Percentiles rank a stretch among this genome's conserved stretches.
phyloP scores from a whole-genome alignment of 2,888 invertebrate species.

The Aspidapion aeneum region DNA sequence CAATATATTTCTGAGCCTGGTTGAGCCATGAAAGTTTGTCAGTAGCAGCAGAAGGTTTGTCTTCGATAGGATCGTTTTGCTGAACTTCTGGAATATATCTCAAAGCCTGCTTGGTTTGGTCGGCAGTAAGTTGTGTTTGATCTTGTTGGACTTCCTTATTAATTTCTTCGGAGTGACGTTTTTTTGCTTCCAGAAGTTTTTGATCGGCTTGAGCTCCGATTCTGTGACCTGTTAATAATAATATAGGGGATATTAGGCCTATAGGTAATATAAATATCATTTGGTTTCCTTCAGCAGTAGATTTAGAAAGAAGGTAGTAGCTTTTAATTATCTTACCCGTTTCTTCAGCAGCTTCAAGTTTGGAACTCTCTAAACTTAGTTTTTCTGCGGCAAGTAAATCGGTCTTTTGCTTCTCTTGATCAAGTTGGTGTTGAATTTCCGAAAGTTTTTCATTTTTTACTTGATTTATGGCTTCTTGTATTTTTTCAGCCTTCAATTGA shows the following conservation, averaged over 20 bases:
- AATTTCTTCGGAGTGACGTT: not conserved
- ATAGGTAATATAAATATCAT: too few species aligned
- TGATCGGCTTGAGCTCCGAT: not conserved
- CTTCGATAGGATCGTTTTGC: not conserved
- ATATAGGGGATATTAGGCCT: too few species aligned
- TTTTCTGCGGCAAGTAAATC: not conserved
- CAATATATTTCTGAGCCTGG: not conserved
- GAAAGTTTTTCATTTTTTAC: constrained; percentile 5
- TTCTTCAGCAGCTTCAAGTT: not conserved
- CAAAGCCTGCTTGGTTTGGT: not conserved
- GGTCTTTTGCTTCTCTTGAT: not conserved
- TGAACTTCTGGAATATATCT: not conserved
- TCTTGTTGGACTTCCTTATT: not conserved
- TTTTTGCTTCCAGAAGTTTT: not conserved
- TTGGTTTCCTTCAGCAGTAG: too few species aligned
- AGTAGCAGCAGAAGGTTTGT: not conserved
- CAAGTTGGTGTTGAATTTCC: not conserved
- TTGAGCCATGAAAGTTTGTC: not conserved
- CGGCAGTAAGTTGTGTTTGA: not conserved
- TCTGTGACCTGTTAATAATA: too few species aligned
- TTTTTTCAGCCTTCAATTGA: constrained; percentile 6
- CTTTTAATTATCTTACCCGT: too few species aligned
- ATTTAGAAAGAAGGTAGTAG: too few species aligned
- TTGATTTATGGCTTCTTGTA: not conserved
- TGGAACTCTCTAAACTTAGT: not conserved